Base-by-base conservation (phyloP, 2,888 invertebrate species). In the Conchocele bisecta region DNA sequence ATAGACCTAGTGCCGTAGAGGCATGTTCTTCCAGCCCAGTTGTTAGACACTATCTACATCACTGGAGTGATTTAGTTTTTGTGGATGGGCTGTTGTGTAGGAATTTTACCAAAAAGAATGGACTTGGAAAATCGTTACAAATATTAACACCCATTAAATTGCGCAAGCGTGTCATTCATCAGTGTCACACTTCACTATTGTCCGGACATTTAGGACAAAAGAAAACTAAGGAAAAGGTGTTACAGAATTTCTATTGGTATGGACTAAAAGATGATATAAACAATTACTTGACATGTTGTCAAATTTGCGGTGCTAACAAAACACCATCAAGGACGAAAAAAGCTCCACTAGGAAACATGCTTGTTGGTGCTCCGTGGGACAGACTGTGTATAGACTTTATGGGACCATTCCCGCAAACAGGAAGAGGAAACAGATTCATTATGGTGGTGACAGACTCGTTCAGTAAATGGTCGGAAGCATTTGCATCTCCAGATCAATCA, bases 171-270 rank as follows among this genome's bases (percentile, higher is more conserved):
- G 20, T 42, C 7, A n/a, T 3, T 26, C 2, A 22, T 50, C 50
- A 50, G 2, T 28, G 24, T 24, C 50, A 50, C 26, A 50, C 24
- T 20, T 28, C 13, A 20, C 13, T 50, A 28, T 9, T 50, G 13
- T 50, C 50, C 11, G 67, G 68, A 11, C 73, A 73, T 28, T 41
- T 73, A 24, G 63, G 63, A 2, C 28, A 13, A 28, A 39, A 51
- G 33, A 63, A 69, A 53, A 44, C 50, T 5, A 7, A 13, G 6
- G 56, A 68, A n/a, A 41, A 42, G 20, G 6, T 42, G n/a, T 42
- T 42, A 22, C 6, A 42, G 42, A n/a, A 22, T 28, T 11, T 53
- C 33, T 73, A 68, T 26, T 68, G 73, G 68, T 73, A 42, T 67
- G 29, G 53, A 3, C n/a, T 63, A 22, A 17, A 48, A 31, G 57